Conservation (phyloP, 2,113 vertebrate species). For the Myotis davidii region DNA sequence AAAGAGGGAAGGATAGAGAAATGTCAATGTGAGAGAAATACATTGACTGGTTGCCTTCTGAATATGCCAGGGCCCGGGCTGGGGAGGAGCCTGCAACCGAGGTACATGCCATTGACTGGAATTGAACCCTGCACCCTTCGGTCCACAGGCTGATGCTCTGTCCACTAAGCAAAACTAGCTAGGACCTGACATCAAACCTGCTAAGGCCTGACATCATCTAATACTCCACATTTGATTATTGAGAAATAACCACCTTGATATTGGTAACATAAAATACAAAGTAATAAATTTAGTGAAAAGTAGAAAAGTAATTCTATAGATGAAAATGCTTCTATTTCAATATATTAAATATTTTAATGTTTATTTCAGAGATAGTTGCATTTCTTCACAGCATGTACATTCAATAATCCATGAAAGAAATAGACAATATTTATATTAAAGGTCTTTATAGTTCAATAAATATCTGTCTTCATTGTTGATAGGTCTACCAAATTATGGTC, state of each 20-base stretch:
- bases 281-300: neutral
- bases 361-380: conserved; percentile 10
- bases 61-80: too few relatives aligned
- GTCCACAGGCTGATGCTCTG: too few relatives aligned
- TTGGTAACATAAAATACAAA: conserved; percentile 9
- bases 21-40: too few relatives aligned
- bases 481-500: conserved; percentile 9
- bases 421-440: conserved; percentile 2
- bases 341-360: neutral
- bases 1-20: too few relatives aligned
- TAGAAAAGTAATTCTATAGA: neutral
- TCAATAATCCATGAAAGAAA: conserved; percentile 8
- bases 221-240: neutral
- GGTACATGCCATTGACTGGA: too few relatives aligned
- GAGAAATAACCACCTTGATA: neutral
- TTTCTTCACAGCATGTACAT: neutral
- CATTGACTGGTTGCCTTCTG: too few relatives aligned
- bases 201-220: neutral
- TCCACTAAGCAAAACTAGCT: too few relatives aligned
- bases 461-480: conserved; percentile 41
- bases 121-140: too few relatives aligned
- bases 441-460: neutral
- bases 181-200: too few relatives aligned
- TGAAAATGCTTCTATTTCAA: neutral
- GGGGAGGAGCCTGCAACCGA: too few relatives aligned